Evolutionary conservation across 92 coral and sea anemone species (phyloP).

Genomic region (Muricea muricata): DNA sequence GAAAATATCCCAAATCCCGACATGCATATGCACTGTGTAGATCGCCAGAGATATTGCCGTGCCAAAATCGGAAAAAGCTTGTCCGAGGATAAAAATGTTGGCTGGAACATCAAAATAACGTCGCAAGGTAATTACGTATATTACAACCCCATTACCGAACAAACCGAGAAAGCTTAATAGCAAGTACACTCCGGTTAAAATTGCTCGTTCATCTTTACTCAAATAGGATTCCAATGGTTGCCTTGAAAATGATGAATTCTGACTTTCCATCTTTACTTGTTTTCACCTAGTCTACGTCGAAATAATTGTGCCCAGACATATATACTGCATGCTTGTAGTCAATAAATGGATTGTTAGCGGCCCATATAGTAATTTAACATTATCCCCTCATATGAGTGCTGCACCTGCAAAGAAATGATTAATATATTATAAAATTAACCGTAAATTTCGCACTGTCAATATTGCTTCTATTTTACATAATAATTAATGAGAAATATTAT

Average conservation of each 20-base stretch:
- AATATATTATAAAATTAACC: too few relatives aligned
- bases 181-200: constrained; percentile 7
- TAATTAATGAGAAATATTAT: too few relatives aligned
- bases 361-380: too few relatives aligned
- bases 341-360: too few relatives aligned
- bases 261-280: not conserved
- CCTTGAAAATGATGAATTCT: not conserved
- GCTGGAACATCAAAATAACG: constrained; percentile 19
- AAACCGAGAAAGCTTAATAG: not conserved
- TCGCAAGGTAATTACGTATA: not conserved
- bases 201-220: not conserved
- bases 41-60: not conserved
- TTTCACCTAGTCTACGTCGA: not conserved
- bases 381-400: too few relatives aligned
- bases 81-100: constrained; percentile 29
- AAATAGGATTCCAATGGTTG: not conserved
- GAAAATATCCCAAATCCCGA: constrained; percentile 28
- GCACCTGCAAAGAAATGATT: too few relatives aligned
- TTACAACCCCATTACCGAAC: constrained; percentile 4
- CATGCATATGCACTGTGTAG: not conserved
- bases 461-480: too few relatives aligned
- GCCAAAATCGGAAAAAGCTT: constrained; percentile 29
- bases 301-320: not conserved
- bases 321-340: not conserved
- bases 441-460: too few relatives aligned